Conservation (phyloP, 2,888 invertebrate species). For the Cancer borealis region DNA sequence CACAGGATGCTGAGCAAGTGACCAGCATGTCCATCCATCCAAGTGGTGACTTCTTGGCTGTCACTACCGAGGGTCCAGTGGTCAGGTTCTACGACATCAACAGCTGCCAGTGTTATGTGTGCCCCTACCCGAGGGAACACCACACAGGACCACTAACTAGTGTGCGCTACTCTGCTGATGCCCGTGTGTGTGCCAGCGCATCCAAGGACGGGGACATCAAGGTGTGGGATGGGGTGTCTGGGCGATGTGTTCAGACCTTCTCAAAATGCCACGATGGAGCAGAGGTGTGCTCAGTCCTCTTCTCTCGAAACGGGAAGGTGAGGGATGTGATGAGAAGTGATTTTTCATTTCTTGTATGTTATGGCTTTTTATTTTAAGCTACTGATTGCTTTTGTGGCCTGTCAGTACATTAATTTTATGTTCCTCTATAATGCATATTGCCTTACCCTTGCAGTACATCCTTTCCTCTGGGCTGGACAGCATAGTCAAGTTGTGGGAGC, state of each 20-base stretch:
- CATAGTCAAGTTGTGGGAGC: constrained; percentile 97
- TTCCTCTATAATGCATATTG: not conserved
- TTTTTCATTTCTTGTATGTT: not conserved
- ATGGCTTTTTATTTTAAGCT: not conserved
- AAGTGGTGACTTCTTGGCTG: constrained; percentile 94
- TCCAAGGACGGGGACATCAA: constrained; percentile 75
- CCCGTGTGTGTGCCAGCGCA: constrained; percentile 71
- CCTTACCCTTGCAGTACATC: constrained; percentile 67
- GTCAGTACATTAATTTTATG: not conserved
- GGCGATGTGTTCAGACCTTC: constrained; percentile 95
- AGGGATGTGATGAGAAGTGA: not conserved
- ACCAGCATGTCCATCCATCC: constrained; percentile 96
- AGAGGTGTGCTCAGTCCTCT: constrained; percentile 95
- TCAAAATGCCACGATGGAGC: constrained; percentile 95
- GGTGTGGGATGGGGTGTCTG: constrained; percentile 96
- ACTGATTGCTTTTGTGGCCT: not conserved
- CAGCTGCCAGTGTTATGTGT: constrained; percentile 97
- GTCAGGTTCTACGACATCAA: constrained; percentile 96
- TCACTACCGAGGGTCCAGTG: constrained; percentile 94
- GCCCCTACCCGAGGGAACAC: constrained; percentile 87
- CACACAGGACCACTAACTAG: constrained; percentile 88
- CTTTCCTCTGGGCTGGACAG: constrained; percentile 85
- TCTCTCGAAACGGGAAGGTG: constrained; percentile 83
- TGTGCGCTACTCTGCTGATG: constrained; percentile 78
- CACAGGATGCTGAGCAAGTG: constrained; percentile 93